Base-by-base conservation (phyloP, 2,888 invertebrate genomes). In the Bedellia somnulentella region DNA sequence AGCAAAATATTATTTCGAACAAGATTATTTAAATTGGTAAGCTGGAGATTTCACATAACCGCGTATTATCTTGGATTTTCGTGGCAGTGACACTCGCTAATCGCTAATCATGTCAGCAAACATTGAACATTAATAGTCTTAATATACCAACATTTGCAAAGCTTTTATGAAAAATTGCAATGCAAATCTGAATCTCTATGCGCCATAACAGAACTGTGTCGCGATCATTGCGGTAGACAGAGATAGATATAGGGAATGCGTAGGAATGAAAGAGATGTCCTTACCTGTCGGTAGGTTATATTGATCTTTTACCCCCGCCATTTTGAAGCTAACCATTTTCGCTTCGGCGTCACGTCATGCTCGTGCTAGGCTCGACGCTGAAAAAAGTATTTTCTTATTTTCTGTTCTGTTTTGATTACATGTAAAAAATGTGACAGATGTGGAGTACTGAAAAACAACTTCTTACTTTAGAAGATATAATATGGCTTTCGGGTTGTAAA, bases 271-370 rank as follows among this genome's bases (percentile, higher is more conserved):
- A 42, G 52, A 39, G 66, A 63, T 18, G 47, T 51, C 33, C 37
- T 49, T 30, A 60, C 59, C 63, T 66, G 73, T 70, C 57, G 66
- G 68, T 68, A 57, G 68, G 55, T 70, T 61, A 71, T 76, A 77
- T 76, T 77, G 76, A 77, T 77, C 76, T 75, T 68, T 70, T 68
- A 67, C 64, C 73, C 64, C 73, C 73, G 70, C 75, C 75, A 73
- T 75, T 71, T 73, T 71, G 68, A 55, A 54, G 49, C 51, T 58
- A 54, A 56, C 61, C 66, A 66, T 70, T 75, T 68, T 70, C 60
- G 59, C 64, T 66, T 48, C 53, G 50, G 58, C 66, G 58, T 61
- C 68, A 64, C 68, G 66, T n/a, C n/a, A n/a, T n/a, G n/a, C n/a
- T n/a, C 60, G 67, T 62, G 57, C 55, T 49, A 49, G 38, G 42